Evolutionary conservation across 1,140 invertebrate species (phyloP), one percentile per base, ranked within the genome.

Genomic region (Drosophila mayri): DNA sequence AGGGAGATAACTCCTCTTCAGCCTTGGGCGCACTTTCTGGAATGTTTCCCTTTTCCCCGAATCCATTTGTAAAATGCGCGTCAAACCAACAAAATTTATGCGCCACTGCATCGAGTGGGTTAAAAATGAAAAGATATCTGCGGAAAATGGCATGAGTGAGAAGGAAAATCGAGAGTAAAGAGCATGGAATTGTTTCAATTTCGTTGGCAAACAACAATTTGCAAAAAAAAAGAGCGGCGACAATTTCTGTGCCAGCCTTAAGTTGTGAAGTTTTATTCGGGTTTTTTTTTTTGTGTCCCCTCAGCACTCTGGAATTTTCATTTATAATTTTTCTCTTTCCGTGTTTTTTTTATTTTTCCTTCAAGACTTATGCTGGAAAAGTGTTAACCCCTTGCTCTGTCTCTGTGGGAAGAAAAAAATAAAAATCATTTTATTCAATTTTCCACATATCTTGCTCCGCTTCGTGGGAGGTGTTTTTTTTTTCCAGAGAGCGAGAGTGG

Each of bases 401-500:
- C 49, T 35, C 43, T 58, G 30, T 38, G 12, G 18, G 7, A 8
- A n/a, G 30, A 5, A 44, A 62, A 77, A 43, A 58, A 58, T 44
- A 76, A 77, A 81, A 77, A 76, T 71, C 80, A 80, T 88, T 87
- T 87, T 71, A 88, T 87, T 88, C 80, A 88, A 87, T 87, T 87
- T 87, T 73, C 71, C 80, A 76, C 70, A 87, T 60, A 74, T 64
- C 54, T 55, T 55, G 54, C 43, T 38, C 20, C 22, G 35, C 30
- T 38, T 20, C 30, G 64, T 47, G 65, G 43, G 35, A 38, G 22
- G 66, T 8, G 22, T 18, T 52, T 64, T 50, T 41, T 18, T 6
- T 43, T 12, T 41, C 18, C 4, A 35, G 46, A 50, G 38, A 28
- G 46, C 46, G 67, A 11, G 25, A 41, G 35, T 49, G 67, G 22